Percentiles rank a stretch among this genome's conserved stretches.
These are phyloP conservation scores for Nylanderia fulva DNA, from an alignment of 1,140 invertebrate species.

Conservation along the genomic window DNA sequence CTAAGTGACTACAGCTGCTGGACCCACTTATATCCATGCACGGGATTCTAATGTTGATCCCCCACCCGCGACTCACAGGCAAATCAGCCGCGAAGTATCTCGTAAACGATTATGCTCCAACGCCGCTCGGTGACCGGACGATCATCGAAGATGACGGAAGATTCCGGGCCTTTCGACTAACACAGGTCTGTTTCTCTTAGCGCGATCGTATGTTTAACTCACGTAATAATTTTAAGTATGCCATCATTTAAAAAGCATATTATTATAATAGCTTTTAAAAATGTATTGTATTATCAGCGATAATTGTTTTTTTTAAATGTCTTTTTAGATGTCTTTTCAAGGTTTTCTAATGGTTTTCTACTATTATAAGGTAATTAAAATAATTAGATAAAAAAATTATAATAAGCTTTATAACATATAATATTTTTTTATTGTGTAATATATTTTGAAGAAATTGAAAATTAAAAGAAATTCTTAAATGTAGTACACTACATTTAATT, in stretches of 20 bases:
- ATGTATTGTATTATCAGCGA: neutral
- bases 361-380: neutral
- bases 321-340: no score
- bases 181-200: neutral
- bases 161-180: conserved; percentile 26
- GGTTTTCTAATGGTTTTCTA: neutral
- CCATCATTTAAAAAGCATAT: no score
- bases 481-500: no score
- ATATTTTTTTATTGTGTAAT: neutral
- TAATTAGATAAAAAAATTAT: no score
- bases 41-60: conserved; percentile 57
- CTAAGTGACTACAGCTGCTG: conserved; percentile 78
- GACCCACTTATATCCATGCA: conserved; percentile 72
- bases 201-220: no score
- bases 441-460: neutral
- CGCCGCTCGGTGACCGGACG: conserved; percentile 25
- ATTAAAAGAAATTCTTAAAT: no score
- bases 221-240: neutral
- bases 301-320: no score
- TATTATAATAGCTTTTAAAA: neutral
- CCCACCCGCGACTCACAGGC: conserved; percentile 56
- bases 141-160: conserved; percentile 56
- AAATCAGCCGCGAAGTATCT: conserved; percentile 70
- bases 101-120: conserved; percentile 48
- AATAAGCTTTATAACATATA: neutral